Percentiles rank a stretch among this genome's conserved stretches.
Conservation (phyloP, 1,140 invertebrate genomes). For the Hyles vespertilio region DNA sequence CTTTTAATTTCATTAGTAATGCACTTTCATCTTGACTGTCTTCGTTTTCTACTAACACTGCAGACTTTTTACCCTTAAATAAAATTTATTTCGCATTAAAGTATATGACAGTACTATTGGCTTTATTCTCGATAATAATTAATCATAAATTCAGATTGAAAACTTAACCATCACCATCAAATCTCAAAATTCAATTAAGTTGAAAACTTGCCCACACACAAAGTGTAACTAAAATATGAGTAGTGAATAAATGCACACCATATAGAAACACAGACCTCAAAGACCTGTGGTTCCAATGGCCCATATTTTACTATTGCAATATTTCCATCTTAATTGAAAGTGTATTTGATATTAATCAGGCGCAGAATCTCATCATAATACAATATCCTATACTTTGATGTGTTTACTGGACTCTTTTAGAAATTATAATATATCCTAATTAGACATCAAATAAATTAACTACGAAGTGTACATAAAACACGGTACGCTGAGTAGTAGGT, state of each 20-base stretch:
- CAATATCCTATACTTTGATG: no score
- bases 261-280: not conserved
- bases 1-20: slow-evolving; percentile 51
- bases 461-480: not conserved
- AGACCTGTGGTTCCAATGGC: not conserved
- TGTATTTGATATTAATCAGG: slow-evolving; percentile 25
- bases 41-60: slow-evolving; percentile 33
- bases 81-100: slow-evolving; percentile 33
- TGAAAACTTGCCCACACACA: slow-evolving; percentile 15
- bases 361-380: slow-evolving; percentile 26
- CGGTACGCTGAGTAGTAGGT: no score
- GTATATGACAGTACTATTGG: slow-evolving; percentile 29
- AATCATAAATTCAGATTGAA: slow-evolving; percentile 45
- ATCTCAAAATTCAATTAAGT: slow-evolving; percentile 36
- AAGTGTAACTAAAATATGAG: not conserved
- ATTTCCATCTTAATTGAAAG: slow-evolving; percentile 17
- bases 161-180: slow-evolving; percentile 45
- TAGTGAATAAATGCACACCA: not conserved
- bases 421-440: no score
- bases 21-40: slow-evolving; percentile 55
- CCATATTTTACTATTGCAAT: not conserved
- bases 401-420: no score
- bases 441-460: not conserved
- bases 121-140: slow-evolving; percentile 2
- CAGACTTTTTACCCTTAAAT: slow-evolving; percentile 23